phyloP scores from a whole-genome alignment of 2,113 vertebrate genomes.

The Mugil cephalus region DNA sequence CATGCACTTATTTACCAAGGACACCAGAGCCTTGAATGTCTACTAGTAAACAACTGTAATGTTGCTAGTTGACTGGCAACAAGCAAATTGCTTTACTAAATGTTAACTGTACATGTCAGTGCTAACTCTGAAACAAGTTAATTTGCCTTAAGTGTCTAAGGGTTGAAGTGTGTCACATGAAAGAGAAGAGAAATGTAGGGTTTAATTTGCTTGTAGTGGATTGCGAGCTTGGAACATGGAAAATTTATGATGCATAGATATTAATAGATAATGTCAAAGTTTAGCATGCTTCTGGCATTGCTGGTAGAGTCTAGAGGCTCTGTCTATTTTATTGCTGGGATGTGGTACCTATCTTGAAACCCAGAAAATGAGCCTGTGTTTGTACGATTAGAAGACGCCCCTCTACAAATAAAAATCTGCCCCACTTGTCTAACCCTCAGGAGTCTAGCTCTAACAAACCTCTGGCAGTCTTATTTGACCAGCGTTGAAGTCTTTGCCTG shows the following conservation, averaged over 20 bases:
- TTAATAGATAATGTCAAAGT: background rate
- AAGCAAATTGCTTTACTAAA: no score
- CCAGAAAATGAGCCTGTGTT: background rate
- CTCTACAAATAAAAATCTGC: conserved; percentile 18
- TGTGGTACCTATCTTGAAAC: conserved; percentile 1
- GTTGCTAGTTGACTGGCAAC: no score
- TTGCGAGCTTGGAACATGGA: background rate
- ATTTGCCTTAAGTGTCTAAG: no score
- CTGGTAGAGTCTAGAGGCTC: background rate
- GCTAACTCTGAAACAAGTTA: no score
- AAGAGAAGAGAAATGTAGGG: no score
- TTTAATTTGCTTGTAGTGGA: no score
- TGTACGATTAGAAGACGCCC: background rate
- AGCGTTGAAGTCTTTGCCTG: conserved; percentile 18
- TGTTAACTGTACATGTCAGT: no score
- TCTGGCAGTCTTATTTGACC: conserved; percentile 30
- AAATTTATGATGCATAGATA: background rate
- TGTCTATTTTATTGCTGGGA: background rate
- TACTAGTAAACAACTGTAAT: no score
- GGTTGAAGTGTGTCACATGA: no score
- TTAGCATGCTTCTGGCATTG: background rate
- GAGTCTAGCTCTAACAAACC: conserved; percentile 16
- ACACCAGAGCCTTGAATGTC: no score
- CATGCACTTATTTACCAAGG: no score
- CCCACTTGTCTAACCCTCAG: conserved; percentile 22